Percentiles rank a stretch among this genome's conserved stretches.
Evolutionary conservation across 2,888 invertebrate genomes (phyloP).

Genomic region (Drosophila acutilabella): DNA sequence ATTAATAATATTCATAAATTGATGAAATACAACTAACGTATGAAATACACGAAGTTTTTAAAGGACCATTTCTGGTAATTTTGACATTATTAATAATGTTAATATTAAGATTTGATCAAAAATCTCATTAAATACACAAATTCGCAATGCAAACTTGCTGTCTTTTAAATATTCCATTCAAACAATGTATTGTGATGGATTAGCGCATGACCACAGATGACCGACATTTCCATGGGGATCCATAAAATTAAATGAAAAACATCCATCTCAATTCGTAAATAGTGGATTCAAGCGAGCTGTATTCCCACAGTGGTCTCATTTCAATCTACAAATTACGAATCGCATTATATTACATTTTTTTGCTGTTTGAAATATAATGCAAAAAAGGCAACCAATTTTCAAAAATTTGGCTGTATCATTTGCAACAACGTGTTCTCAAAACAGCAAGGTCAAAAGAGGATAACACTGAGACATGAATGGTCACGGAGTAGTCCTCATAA

Average conservation of each 20-base stretch:
- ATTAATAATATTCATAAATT: conserved; percentile 5
- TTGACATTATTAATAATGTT: not conserved
- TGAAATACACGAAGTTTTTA: conserved; percentile 4
- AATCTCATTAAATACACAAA: not conserved
- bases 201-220: not conserved
- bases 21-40: conserved; percentile 1
- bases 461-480: conserved; percentile 14
- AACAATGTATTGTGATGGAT: not conserved
- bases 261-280: conserved; percentile 1
- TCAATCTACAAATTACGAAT: conserved; percentile 14
- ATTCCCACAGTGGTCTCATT: not conserved
- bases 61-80: not conserved
- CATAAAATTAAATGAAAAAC: conserved; percentile 6
- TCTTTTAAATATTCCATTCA: conserved; percentile 4
- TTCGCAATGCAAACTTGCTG: not conserved
- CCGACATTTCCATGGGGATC: not conserved
- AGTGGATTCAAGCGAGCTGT: conserved; percentile 4
- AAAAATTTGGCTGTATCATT: not conserved
- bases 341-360: conserved; percentile 3
- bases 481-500: conserved; percentile 47
- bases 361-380: conserved; percentile 18
- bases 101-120: not conserved
- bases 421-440: conserved; percentile 22
- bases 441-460: conserved; percentile 41
- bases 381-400: not conserved